phyloP scores from a whole-genome alignment of 1,140 invertebrate genomes.

The Psix sp. region DNA sequence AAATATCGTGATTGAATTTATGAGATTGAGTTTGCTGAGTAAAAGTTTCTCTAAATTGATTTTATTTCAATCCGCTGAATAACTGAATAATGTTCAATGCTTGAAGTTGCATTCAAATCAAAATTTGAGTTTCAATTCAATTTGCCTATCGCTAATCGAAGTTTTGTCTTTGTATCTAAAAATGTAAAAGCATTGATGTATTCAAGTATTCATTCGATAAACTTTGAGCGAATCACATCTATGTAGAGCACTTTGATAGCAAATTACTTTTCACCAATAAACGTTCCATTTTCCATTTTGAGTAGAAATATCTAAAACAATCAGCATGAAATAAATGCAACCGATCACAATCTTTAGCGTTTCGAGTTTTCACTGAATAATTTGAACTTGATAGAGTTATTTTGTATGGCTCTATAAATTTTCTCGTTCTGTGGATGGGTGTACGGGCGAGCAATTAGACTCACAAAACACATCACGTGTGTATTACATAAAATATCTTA shows the following conservation, averaged over 20 bases:
- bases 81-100: no score
- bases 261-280: not conserved
- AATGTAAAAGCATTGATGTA: no score
- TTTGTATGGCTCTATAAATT: slow-evolving; percentile 26
- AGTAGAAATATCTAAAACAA: slow-evolving; percentile 11
- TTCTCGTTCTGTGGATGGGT: slow-evolving; percentile 21
- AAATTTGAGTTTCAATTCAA: no score
- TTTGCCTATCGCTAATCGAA: no score
- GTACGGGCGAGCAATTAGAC: slow-evolving; percentile 33
- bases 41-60: no score
- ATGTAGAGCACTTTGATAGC: not conserved
- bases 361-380: slow-evolving; percentile 44
- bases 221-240: no score
- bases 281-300: not conserved
- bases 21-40: no score
- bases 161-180: no score
- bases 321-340: slow-evolving; percentile 27
- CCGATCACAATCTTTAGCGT: slow-evolving; percentile 24
- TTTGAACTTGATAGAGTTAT: slow-evolving; percentile 14
- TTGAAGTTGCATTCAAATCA: no score
- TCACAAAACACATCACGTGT: slow-evolving; percentile 47
- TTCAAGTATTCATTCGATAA: no score
- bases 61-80: no score
- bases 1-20: no score
- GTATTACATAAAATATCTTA: slow-evolving; percentile 49